A percentile compares a stretch with the other conserved stretches of the same genome.
Conservation (phyloP, 2,113 vertebrate genomes). For the Marcusenius ussheri region DNA sequence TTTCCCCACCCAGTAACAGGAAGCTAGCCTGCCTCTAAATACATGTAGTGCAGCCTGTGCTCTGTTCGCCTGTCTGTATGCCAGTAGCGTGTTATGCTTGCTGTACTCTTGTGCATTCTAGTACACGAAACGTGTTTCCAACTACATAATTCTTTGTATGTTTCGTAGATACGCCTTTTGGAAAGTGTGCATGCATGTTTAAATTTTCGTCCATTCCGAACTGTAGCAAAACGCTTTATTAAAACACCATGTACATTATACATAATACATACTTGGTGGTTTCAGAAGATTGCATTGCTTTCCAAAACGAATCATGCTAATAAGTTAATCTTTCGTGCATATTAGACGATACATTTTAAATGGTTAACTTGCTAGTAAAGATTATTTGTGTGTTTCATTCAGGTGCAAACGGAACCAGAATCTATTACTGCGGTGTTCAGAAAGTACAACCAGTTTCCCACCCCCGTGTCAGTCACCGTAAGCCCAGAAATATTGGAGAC, state of each 20-base stretch:
- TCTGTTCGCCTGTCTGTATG: neutral
- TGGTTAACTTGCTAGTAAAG: neutral
- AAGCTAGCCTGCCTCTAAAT: neutral
- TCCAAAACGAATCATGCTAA: neutral
- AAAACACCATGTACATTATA: neutral
- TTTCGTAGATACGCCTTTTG: neutral
- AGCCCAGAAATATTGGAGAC: slow-evolving; percentile 29
- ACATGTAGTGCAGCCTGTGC: neutral
- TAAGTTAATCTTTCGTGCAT: neutral
- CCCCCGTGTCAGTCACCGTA: slow-evolving; percentile 46
- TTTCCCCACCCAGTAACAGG: neutral
- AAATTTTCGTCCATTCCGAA: too few species aligned
- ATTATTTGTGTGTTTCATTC: neutral
- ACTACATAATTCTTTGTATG: neutral
- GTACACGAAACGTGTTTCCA: neutral
- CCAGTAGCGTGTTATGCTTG: neutral
- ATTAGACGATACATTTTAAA: neutral
- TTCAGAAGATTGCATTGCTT: neutral
- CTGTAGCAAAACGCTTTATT: neutral
- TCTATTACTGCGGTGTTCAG: slow-evolving; percentile 43
- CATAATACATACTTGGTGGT: neutral
- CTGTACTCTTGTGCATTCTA: neutral
- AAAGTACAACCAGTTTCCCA: slow-evolving; percentile 39
- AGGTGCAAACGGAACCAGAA: slow-evolving; percentile 2
- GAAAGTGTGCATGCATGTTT: neutral